A percentile compares a stretch with the other conserved stretches of the same genome.
Conservation (phyloP, 2,113 vertebrate species). For the Corvus hawaiiensis region DNA sequence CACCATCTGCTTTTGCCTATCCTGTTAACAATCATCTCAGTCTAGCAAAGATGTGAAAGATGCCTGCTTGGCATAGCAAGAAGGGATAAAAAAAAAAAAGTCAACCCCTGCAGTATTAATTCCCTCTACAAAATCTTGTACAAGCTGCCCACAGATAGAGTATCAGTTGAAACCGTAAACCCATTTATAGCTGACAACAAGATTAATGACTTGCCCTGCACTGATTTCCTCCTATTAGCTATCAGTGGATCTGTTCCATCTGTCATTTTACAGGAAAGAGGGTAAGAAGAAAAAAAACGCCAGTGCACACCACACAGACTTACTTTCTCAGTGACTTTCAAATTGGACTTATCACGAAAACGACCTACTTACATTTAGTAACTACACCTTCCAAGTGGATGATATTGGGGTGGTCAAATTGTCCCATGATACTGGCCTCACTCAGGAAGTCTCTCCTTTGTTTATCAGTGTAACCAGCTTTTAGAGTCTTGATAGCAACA, state of each 20-base stretch:
- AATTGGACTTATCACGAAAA: constrained; percentile 34
- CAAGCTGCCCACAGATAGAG: constrained; percentile 80
- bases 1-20: constrained; percentile 73
- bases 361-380: constrained; percentile 89
- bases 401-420: constrained; percentile 98
- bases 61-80: constrained; percentile 51
- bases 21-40: constrained; percentile 60
- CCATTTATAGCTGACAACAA: constrained; percentile 91
- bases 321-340: constrained; percentile 62
- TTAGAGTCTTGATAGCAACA: constrained; percentile 97
- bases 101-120: constrained; percentile 59
- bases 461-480: constrained; percentile 96
- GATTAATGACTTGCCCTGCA: constrained; percentile 87
- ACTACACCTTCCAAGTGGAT: constrained; percentile 97
- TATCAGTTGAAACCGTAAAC: constrained; percentile 85
- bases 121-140: constrained; percentile 63
- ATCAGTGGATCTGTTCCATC: constrained; percentile 82
- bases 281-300: neutral
- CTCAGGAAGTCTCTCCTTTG: constrained; percentile 96
- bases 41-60: constrained; percentile 63
- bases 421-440: constrained; percentile 98
- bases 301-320: constrained; percentile 5
- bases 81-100: neutral
- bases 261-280: constrained; percentile 76
- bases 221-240: constrained; percentile 87